Percentiles rank a stretch among this genome's conserved stretches.
Conservation (phyloP, 2,888 invertebrate genomes). For the Arctia plantaginis region DNA sequence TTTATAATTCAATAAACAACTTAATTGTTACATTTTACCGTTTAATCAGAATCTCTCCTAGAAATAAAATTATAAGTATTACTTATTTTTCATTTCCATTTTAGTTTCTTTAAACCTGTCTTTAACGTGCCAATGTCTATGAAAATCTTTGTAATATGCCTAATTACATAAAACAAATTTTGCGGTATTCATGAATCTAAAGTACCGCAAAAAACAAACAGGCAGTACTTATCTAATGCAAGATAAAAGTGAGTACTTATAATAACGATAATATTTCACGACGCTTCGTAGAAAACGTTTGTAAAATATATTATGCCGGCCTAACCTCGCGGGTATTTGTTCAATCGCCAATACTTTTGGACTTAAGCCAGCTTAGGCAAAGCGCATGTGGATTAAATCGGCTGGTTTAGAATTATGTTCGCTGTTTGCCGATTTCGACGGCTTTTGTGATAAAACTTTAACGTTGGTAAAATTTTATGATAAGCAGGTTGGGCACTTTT, state of each 20-base stretch:
- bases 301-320: constrained; percentile 29
- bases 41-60: too few species aligned
- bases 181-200: background rate
- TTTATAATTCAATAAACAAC: too few species aligned
- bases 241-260: constrained; percentile 1
- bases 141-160: background rate
- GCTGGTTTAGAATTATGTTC: constrained; percentile 33
- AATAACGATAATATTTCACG: constrained; percentile 17
- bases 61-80: too few species aligned
- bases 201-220: background rate
- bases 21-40: too few species aligned
- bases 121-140: background rate
- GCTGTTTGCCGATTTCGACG: constrained; percentile 26
- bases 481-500: background rate
- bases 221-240: constrained; percentile 4
- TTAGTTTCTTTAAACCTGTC: too few species aligned
- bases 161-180: background rate
- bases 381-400: constrained; percentile 40
- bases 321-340: constrained; percentile 34
- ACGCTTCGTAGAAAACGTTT: constrained; percentile 15
- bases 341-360: constrained; percentile 51
- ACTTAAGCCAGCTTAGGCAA: constrained; percentile 38
- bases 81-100: too few species aligned
- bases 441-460: constrained; percentile 18
- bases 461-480: constrained; percentile 12